Percentiles rank a stretch among this genome's conserved stretches.
Evolutionary conservation across 2,113 vertebrate species (phyloP).

Genomic region (Junco hyemalis): DNA sequence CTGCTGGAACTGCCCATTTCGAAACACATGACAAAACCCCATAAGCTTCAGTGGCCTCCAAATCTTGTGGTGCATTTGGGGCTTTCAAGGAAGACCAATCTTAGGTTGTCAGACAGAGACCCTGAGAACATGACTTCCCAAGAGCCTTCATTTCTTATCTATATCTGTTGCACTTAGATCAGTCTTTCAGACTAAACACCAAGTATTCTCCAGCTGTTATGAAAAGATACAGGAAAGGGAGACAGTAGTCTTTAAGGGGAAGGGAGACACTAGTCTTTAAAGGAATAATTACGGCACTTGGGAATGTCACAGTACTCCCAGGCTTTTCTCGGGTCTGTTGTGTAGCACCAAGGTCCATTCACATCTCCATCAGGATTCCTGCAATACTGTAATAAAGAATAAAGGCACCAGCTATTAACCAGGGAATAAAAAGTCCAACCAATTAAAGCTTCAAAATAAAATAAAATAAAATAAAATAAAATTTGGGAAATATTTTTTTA

Average conservation of each 20-base stretch:
- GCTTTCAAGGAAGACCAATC: background rate
- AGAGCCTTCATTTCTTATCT: background rate
- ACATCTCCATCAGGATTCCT: constrained; percentile 90
- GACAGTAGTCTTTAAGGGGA: background rate
- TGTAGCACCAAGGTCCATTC: constrained; percentile 97
- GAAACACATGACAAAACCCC: background rate
- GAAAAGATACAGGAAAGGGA: background rate
- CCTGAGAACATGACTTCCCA: background rate
- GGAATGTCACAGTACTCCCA: constrained; percentile 93
- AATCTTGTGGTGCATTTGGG: background rate
- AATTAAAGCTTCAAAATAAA: background rate
- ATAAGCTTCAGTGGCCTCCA: background rate
- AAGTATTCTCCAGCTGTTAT: background rate
- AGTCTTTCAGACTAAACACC: background rate
- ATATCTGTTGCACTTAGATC: background rate
- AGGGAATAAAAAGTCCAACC: background rate
- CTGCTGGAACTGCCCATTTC: background rate
- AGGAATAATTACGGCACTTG: constrained; percentile 81
- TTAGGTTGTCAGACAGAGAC: background rate
- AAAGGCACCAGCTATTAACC: background rate
- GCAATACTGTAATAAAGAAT: constrained; percentile 80
- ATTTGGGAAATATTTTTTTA: background rate
- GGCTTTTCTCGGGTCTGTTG: constrained; percentile 78
- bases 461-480: background rate
- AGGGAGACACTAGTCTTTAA: background rate